phyloP scores from a whole-genome alignment of 2,113 vertebrate species.

The Thamnaconus septentrionalis region DNA sequence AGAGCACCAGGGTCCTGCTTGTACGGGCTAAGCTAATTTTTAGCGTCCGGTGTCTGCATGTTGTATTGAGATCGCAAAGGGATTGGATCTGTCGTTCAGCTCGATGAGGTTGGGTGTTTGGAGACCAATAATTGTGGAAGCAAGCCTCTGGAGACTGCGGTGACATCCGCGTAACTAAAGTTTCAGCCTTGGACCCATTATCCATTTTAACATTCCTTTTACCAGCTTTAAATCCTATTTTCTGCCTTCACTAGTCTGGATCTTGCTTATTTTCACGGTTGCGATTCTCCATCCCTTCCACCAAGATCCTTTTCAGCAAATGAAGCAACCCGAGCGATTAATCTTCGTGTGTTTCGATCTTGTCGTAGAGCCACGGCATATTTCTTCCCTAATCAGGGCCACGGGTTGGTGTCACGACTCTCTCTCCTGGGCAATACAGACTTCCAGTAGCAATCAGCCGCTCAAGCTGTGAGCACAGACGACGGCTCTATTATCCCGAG shows the following conservation, averaged over 20 bases:
- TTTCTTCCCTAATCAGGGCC: conserved; percentile 5
- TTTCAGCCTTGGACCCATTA: too few relatives aligned
- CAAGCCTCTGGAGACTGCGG: too few relatives aligned
- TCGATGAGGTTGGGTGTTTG: too few relatives aligned
- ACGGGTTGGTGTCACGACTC: not conserved
- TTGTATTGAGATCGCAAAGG: too few relatives aligned
- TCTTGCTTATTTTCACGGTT: conserved; percentile 3
- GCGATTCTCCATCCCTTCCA: not conserved
- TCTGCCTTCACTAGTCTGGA: not conserved
- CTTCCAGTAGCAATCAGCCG: not conserved
- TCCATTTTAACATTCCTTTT: not conserved
- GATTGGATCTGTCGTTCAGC: too few relatives aligned
- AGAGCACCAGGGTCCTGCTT: too few relatives aligned
- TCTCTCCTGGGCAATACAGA: too few relatives aligned
- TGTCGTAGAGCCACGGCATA: not conserved
- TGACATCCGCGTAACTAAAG: too few relatives aligned
- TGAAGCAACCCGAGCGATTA: not conserved
- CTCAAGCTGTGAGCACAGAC: not conserved
- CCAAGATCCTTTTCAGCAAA: not conserved
- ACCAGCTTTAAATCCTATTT: conserved; percentile 7
- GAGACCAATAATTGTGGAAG: too few relatives aligned
- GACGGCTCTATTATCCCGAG: not conserved
- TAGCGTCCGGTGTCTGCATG: too few relatives aligned
- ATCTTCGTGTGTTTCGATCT: conserved; percentile 6
- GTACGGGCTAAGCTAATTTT: too few relatives aligned